Percentiles rank a stretch among this genome's conserved stretches.
These are phyloP conservation scores for Leptopilina boulardi DNA, from an alignment of 1,140 invertebrate species.

Conservation along the genomic window DNA sequence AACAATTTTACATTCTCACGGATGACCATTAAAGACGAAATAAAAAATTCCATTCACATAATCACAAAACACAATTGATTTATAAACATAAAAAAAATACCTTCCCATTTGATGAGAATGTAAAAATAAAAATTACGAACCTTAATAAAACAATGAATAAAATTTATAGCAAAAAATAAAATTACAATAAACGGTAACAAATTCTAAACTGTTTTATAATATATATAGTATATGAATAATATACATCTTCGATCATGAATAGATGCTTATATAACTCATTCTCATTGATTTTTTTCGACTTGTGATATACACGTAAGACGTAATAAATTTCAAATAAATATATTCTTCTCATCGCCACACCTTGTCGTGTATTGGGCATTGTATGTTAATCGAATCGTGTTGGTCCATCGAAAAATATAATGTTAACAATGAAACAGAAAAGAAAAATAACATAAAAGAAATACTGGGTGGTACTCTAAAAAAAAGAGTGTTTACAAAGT, in stretches of 20 bases:
- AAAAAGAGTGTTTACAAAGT: conserved; percentile 10
- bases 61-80: too few species aligned
- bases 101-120: too few species aligned
- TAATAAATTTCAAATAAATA: conserved; percentile 26
- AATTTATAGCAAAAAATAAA: neutral
- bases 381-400: conserved; percentile 59
- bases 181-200: neutral
- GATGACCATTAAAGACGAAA: too few species aligned
- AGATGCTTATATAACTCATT: conserved; percentile 8
- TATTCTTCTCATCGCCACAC: conserved; percentile 15
- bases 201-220: too few species aligned
- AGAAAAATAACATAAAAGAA: neutral
- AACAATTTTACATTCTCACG: neutral
- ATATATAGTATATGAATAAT: too few species aligned
- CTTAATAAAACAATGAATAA: neutral
- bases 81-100: too few species aligned
- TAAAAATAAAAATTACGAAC: too few species aligned
- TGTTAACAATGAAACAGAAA: neutral
- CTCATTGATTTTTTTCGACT: neutral
- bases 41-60: too few species aligned
- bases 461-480: neutral
- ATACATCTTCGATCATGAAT: conserved; percentile 3
- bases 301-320: conserved; percentile 17
- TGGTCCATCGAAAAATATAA: conserved; percentile 20
- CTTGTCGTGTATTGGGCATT: conserved; percentile 46